Base-by-base conservation (phyloP, 2,888 invertebrate species). In the Leucophora obtusa region DNA sequence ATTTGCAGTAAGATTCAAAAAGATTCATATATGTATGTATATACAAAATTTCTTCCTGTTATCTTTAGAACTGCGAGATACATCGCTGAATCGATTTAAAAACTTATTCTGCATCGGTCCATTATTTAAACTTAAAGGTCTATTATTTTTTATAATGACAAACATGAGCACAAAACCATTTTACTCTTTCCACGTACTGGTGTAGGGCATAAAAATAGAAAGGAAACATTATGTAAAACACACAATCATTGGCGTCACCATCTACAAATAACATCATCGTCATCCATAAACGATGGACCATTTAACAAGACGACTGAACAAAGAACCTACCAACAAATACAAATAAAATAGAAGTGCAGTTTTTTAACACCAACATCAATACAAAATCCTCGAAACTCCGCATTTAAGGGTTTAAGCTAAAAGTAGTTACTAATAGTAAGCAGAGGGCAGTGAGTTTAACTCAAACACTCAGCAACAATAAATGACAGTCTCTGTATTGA, bases 381-480 rank as follows among this genome's bases (percentile, higher is more conserved):
- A 18, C 3, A 35, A 33, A 35, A 3, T 47, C 17, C 51, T 17
- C 35, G 24, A 21, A 43, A 14, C 53, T 54, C 35, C 10, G 38
- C 53, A 53, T 18, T 53, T 18, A 35, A 66, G 66, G 54, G 66
- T 66, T 66, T 38, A 28, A 56, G 24, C 43, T 47, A n/a, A 6
- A 66, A 33, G 15, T 28, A 58, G 56, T 58, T 15, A 33, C 56
- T 33, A 24, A 2, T 21, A 24, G 38, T 17, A 38, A 35, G 43
- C 53, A 53, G n/a, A 28, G 1, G 6, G n/a, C 66, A 28, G 10
- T 21, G 43, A 47, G 43, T 24, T 56, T 69, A n/a, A 54, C 28
- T 54, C 68, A 21, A 15, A 24, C n/a, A 47, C 43, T 43, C 14
- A 43, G 14, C 11, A 43, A 43, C 14, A 68, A 21, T 10, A 47